These are phyloP conservation scores for Himantopus leucocephalus DNA, from an alignment of 2,113 vertebrate species.

Conservation along the genomic window DNA sequence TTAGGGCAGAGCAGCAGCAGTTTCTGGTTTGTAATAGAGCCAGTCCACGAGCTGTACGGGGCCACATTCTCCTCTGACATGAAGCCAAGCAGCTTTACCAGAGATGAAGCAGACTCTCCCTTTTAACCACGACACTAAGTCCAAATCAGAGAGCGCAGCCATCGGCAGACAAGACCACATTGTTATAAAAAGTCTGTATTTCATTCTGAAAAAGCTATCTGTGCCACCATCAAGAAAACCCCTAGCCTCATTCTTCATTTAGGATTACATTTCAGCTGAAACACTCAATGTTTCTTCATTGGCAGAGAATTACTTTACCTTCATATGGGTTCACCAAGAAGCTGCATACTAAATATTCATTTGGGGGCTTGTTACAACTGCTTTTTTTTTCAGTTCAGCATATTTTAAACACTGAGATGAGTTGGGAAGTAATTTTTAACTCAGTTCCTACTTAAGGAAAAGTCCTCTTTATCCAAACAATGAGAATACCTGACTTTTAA, in stretches of 20 bases:
- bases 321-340: neutral
- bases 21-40: neutral
- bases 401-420: neutral
- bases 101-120: neutral
- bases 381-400: neutral
- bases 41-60: fast-evolving
- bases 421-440: neutral
- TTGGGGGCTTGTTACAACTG: neutral
- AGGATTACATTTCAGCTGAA: neutral
- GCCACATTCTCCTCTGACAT: neutral
- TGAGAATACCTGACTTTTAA: constrained; percentile 4
- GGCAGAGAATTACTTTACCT: neutral
- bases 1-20: neutral
- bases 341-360: neutral
- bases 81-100: neutral
- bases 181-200: neutral
- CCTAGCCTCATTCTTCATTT: neutral
- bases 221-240: neutral
- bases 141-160: neutral
- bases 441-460: neutral
- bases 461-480: neutral
- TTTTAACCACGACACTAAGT: neutral
- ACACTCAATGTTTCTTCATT: neutral
- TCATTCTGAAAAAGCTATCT: neutral
- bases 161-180: neutral